A percentile compares a stretch with the other conserved stretches of the same genome.
These are phyloP conservation scores for Gallinago undulata DNA, from an alignment of 2,113 vertebrate species.

Conservation along the genomic window DNA sequence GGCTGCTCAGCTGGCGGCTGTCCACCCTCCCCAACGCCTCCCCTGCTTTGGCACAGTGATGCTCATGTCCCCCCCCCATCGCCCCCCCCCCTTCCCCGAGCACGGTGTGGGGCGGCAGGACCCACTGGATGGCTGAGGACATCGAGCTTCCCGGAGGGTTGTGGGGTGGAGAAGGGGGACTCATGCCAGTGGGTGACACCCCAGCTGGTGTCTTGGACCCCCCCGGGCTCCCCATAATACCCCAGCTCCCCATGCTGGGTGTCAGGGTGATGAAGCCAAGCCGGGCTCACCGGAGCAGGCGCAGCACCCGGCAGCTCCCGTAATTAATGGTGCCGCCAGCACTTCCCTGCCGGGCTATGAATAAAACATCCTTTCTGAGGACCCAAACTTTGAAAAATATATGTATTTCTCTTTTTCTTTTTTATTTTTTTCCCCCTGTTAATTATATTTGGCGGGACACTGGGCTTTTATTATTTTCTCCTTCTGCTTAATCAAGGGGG, in stretches of 20 bases:
- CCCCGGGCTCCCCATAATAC: background rate
- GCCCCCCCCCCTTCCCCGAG: background rate
- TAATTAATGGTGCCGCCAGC: conserved; percentile 61
- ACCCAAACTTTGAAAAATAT: conserved; percentile 58
- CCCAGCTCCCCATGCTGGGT: background rate
- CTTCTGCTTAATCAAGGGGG: background rate
- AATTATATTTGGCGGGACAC: conserved; percentile 50
- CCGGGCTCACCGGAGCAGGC: background rate
- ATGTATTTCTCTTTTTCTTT: background rate
- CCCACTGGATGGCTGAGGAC: rapidly evolving
- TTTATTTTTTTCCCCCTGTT: background rate
- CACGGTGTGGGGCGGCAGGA: rapidly evolving
- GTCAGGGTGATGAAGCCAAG: conserved; percentile 50
- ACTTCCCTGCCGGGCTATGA: conserved; percentile 53
- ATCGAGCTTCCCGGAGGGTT: background rate
- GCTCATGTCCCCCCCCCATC: background rate
- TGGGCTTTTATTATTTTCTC: conserved; percentile 28
- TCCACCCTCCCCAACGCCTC: background rate
- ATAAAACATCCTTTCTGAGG: conserved; percentile 49
- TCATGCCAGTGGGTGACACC: rapidly evolving
- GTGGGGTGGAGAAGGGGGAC: background rate
- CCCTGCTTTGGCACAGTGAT: rapidly evolving
- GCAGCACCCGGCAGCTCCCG: background rate
- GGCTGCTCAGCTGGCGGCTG: background rate
- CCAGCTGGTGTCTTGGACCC: rapidly evolving